A percentile compares a stretch with the other conserved stretches of the same genome.
phyloP scores from a whole-genome alignment of 2,888 invertebrate genomes.

The Cylindroiulus punctatus region DNA sequence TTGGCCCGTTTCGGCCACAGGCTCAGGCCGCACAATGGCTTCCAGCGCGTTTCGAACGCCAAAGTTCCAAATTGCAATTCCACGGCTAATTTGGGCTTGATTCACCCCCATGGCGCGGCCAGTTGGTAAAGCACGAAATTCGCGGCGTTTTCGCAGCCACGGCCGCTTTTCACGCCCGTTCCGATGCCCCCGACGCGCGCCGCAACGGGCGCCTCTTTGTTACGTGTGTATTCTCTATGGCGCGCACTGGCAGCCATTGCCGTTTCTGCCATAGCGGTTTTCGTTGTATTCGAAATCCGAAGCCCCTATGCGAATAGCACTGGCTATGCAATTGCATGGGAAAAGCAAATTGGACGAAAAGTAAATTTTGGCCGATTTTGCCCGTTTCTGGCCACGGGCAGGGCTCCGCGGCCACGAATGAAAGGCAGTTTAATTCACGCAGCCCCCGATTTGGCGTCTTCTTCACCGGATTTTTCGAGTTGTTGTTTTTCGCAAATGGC shows the following conservation, averaged over 20 bases:
- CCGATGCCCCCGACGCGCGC: background rate
- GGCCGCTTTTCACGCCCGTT: background rate
- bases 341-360: background rate
- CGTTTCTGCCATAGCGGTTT: conserved; percentile 49
- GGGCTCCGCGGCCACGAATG: background rate
- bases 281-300: conserved; percentile 40
- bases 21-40: conserved; percentile 57
- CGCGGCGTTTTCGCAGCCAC: background rate
- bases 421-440: conserved; percentile 55
- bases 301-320: conserved; percentile 53
- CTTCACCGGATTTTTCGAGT: conserved; percentile 37
- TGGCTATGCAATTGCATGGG: conserved; percentile 33
- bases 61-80: background rate
- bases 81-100: background rate
- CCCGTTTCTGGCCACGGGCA: background rate
- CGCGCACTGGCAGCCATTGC: conserved; percentile 54
- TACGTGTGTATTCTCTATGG: conserved; percentile 8
- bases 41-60: conserved; percentile 52
- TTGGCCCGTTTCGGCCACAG: conserved; percentile 51
- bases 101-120: background rate
- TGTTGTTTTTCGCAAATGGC: conserved; percentile 54
- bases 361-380: background rate
- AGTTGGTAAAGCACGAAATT: background rate
- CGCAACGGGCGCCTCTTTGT: background rate
- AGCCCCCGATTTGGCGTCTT: conserved; percentile 54